phyloP scores from a whole-genome alignment of 2,113 vertebrate species.

The Acrocephalus arundinaceus region DNA sequence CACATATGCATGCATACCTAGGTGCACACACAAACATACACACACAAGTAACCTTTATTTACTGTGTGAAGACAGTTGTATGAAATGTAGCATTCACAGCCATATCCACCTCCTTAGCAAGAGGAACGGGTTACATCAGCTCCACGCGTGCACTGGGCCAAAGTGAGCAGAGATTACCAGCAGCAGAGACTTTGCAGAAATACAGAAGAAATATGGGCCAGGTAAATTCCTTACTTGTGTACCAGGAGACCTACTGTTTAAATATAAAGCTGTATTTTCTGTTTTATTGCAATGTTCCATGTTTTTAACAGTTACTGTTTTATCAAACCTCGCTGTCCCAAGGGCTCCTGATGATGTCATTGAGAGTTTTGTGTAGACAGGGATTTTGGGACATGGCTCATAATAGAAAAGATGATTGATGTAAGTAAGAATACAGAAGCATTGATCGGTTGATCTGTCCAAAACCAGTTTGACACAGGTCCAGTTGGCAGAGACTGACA shows the following conservation, averaged over 20 bases:
- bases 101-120: neutral
- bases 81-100: neutral
- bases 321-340: neutral
- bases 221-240: neutral
- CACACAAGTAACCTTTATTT: neutral
- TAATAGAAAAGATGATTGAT: slow-evolving; percentile 4
- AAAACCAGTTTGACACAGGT: neutral
- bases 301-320: neutral
- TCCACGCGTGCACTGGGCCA: neutral
- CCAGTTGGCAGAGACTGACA: neutral
- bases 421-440: neutral
- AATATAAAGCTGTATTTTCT: neutral
- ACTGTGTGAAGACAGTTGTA: neutral
- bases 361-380: neutral
- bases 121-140: neutral
- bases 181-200: neutral
- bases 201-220: neutral
- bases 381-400: neutral
- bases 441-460: neutral
- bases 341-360: neutral
- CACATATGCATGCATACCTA: neutral
- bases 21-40: neutral
- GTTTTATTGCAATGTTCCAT: neutral
- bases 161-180: neutral
- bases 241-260: neutral